Conservation (phyloP, 2,888 invertebrate genomes). For the Altica lythri region DNA sequence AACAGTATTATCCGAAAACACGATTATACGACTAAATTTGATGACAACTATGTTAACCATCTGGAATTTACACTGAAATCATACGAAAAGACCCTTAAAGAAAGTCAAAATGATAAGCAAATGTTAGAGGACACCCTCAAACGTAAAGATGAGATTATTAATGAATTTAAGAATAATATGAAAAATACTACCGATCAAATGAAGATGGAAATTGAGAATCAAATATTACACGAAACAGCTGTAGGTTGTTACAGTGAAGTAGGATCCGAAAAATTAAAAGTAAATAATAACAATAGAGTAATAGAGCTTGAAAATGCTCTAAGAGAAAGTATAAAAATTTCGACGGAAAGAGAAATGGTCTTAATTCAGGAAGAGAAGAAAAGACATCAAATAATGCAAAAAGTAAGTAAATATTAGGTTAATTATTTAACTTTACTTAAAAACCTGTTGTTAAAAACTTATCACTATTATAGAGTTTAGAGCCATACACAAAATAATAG, state of each 20-base stretch:
- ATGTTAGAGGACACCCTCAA: slow-evolving; percentile 44
- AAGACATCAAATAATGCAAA: slow-evolving; percentile 67
- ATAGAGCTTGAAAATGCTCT: slow-evolving; percentile 83
- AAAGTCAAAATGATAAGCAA: slow-evolving; percentile 57
- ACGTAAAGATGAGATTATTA: slow-evolving; percentile 42
- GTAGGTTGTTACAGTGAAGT: slow-evolving; percentile 55
- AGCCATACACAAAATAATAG: too few relatives aligned
- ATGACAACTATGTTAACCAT: slow-evolving; percentile 50
- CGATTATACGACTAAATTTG: slow-evolving; percentile 29
- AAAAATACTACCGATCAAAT: slow-evolving; percentile 36
- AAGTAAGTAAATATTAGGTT: slow-evolving; percentile 59
- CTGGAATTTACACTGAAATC: slow-evolving; percentile 62
- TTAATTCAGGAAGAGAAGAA: slow-evolving; percentile 68
- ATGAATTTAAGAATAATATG: slow-evolving; percentile 40
- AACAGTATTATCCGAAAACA: slow-evolving; percentile 19
- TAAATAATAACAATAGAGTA: slow-evolving; percentile 67
- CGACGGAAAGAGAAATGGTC: slow-evolving; percentile 70
- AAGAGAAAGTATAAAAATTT: slow-evolving; percentile 76
- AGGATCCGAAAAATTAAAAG: slow-evolving; percentile 37
- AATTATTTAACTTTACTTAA: too few relatives aligned
- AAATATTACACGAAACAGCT: slow-evolving; percentile 34
- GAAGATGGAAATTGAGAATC: slow-evolving; percentile 27
- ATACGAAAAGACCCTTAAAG: slow-evolving; percentile 61
- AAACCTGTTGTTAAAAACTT: too few relatives aligned
- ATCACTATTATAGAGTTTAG: too few relatives aligned